These are phyloP conservation scores for Steatocranus sp. DNA, from an alignment of 2,797 vertebrate species.

Conservation along the genomic window DNA sequence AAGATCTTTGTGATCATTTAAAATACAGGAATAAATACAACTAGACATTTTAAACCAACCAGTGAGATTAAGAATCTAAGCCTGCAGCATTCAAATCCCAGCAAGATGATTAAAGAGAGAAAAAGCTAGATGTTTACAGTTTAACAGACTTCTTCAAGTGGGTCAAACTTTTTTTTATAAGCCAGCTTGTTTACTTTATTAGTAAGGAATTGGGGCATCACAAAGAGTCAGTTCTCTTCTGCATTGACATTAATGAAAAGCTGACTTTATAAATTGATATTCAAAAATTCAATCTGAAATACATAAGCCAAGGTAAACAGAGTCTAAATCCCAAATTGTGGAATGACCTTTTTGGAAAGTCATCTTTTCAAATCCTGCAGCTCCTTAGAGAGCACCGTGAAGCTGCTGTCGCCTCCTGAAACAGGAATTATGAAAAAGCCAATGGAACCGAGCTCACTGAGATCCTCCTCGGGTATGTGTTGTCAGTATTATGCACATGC, in stretches of 20 bases:
- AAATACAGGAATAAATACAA: background rate
- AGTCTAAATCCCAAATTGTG: background rate
- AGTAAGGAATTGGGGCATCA: background rate
- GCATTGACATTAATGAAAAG: background rate
- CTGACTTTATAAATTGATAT: background rate
- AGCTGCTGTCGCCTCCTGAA: background rate
- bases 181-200: background rate
- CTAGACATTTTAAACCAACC: background rate
- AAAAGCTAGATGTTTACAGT: background rate
- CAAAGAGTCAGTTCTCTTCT: background rate
- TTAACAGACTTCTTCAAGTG: background rate
- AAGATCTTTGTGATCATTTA: background rate
- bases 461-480: slow-evolving; percentile 1
- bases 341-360: background rate
- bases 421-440: background rate
- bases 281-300: background rate
- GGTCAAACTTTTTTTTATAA: background rate
- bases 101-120: background rate
- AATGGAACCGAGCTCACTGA: background rate
- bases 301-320: background rate
- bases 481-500: slow-evolving; percentile 12
- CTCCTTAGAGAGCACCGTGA: background rate
- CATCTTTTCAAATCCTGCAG: background rate
- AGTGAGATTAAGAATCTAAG: background rate
- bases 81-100: background rate